Percentiles rank a stretch among this genome's conserved stretches.
Evolutionary conservation across 2,888 invertebrate species (phyloP).

Genomic region (Monoplex corrugatus): DNA sequence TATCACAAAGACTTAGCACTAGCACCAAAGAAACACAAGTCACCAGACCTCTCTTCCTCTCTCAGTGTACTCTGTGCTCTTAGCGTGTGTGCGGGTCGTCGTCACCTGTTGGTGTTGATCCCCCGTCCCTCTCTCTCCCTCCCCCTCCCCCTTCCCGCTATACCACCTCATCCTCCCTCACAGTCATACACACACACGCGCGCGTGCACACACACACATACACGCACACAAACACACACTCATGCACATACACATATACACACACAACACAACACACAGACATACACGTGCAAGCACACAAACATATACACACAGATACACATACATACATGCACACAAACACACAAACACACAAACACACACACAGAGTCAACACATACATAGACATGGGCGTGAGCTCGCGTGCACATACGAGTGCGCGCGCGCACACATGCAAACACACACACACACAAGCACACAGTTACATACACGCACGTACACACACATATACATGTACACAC

Average conservation of each 20-base stretch:
- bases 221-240: no score
- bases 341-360: slow-evolving; percentile 3
- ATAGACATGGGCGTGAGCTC: no score
- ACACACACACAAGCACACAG: slow-evolving; percentile 1
- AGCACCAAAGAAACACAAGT: no score
- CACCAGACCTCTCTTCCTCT: no score
- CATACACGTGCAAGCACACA: background rate
- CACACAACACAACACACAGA: background rate
- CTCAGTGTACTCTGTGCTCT: no score
- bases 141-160: background rate
- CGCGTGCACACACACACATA: no score
- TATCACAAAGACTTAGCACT: no score
- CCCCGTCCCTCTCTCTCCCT: background rate
- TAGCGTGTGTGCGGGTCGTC: no score
- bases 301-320: background rate
- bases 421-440: background rate
- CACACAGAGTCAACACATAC: background rate
- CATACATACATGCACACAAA: slow-evolving; percentile 9
- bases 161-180: background rate
- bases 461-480: background rate
- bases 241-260: no score
- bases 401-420: no score
- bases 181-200: no score
- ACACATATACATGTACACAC: background rate
- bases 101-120: no score